Conservation (phyloP, 2,113 vertebrate species). For the Halcyon senegalensis region DNA sequence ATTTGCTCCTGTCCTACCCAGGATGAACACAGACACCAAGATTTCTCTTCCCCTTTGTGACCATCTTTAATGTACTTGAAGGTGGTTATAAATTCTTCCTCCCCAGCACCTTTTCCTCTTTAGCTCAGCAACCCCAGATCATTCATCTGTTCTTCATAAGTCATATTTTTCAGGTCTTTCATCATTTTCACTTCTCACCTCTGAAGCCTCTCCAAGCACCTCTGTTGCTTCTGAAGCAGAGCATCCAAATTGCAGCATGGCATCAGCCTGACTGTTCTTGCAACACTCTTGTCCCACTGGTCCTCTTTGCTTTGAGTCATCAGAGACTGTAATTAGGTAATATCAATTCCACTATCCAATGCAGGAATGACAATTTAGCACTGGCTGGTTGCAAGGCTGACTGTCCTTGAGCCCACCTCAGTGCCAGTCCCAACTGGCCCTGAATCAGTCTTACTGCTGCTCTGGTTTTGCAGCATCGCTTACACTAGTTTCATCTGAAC, state of each 20-base stretch:
- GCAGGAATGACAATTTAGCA: neutral
- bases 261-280: neutral
- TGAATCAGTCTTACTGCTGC: neutral
- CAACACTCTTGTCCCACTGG: neutral
- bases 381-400: neutral
- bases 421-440: accelerated
- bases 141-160: neutral
- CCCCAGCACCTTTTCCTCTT: neutral
- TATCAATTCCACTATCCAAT: neutral
- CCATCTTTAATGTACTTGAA: accelerated
- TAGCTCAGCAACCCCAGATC: neutral
- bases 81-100: neutral
- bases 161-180: neutral
- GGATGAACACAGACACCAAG: neutral
- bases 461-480: neutral
- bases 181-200: neutral
- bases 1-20: neutral
- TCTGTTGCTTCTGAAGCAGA: neutral
- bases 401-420: accelerated
- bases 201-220: neutral
- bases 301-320: neutral
- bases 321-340: neutral
- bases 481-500: neutral
- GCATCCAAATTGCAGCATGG: accelerated
- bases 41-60: neutral